Percentiles rank a stretch among this genome's conserved stretches.
These are phyloP conservation scores for Choristoneura fumiferana DNA, from an alignment of 1,140 invertebrate genomes.

Conservation along the genomic window DNA sequence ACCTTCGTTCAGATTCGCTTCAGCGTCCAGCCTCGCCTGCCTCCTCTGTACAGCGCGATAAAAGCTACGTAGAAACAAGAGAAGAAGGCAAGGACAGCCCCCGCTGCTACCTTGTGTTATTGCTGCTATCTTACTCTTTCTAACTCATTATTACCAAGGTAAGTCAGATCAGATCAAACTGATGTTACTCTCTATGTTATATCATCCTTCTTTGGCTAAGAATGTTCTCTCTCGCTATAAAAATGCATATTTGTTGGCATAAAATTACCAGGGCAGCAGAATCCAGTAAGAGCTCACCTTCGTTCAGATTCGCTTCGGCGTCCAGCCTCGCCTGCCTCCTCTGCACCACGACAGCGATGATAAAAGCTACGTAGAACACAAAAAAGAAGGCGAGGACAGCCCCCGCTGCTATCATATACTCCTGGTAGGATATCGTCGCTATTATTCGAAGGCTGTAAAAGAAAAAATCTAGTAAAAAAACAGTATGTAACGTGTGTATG, in stretches of 20 bases:
- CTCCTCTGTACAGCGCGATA: slow-evolving; percentile 35
- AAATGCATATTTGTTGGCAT: too few relatives aligned
- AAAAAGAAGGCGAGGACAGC: slow-evolving; percentile 50
- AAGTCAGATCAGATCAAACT: too few relatives aligned
- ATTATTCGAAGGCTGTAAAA: slow-evolving; percentile 57
- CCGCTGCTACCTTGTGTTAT: too few relatives aligned
- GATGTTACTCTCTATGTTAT: too few relatives aligned
- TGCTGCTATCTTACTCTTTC: too few relatives aligned
- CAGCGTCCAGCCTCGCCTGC: slow-evolving; percentile 6
- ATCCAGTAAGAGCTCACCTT: slow-evolving; percentile 18
- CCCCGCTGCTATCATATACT: slow-evolving; percentile 57
- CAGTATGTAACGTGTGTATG: too few relatives aligned
- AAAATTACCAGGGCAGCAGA: too few relatives aligned
- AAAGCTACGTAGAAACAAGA: slow-evolving; percentile 56
- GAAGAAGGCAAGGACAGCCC: slow-evolving; percentile 49
- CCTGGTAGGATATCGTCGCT: slow-evolving; percentile 63
- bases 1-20: slow-evolving; percentile 25
- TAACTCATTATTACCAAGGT: too few relatives aligned
- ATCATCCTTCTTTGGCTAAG: too few relatives aligned
- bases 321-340: slow-evolving; percentile 21
- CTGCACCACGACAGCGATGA: slow-evolving; percentile 40
- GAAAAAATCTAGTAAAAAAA: too few relatives aligned
- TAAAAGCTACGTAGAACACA: slow-evolving; percentile 54
- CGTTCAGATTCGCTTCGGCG: slow-evolving; percentile 20
- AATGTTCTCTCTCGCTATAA: too few relatives aligned